Evolutionary conservation across 1,140 invertebrate genomes (phyloP), one percentile per base, ranked within the genome.

Genomic region (Neodiprion fabricii): DNA sequence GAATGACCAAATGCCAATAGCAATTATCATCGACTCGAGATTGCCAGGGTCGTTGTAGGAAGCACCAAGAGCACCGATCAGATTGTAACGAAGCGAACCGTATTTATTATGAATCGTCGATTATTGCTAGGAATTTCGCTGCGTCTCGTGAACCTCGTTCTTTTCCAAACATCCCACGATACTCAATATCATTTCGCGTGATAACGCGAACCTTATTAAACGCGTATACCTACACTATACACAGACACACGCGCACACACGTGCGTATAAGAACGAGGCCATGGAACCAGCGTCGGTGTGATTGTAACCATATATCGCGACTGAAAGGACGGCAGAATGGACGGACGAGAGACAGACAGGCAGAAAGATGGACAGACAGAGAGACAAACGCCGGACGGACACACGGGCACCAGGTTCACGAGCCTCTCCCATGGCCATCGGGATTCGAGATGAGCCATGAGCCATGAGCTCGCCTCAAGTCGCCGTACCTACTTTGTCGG

Each of bases 241-340:
- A 40, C 5, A 40, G 28, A 4, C 28, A 40, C 28, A 40, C 28
- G 5, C 28, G 5, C 28, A 40, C 28, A 40, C 28, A 40, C 28
- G 28, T 40, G 28, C 4, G 28, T 40, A 40, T 4, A 40, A 17
- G 11, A 61, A 61, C 53, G 53, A 61, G 53, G 53, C 53, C 53
- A 61, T 61, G 53, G 53, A 61, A 61, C 53, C 53, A 61, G 53
- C 53, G 53, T 61, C 8, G 53, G 53, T 61, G n/a, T 61, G 85
- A 88, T 87, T 87, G 86, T 88, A 88, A 88, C 83, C 86, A 87
- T 86, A 88, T 87, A 83, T 86, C 67, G 79, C 83, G 76, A 72
- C 75, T 75, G 76, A 77, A 85, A 84, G 83, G 85, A 88, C 86
- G 83, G 28, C 28, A 40, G 28, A 40, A 40, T 40, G 28, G 28